These are phyloP conservation scores for Himalopsyche tibetana DNA, from an alignment of 2,888 invertebrate species.

Conservation along the genomic window DNA sequence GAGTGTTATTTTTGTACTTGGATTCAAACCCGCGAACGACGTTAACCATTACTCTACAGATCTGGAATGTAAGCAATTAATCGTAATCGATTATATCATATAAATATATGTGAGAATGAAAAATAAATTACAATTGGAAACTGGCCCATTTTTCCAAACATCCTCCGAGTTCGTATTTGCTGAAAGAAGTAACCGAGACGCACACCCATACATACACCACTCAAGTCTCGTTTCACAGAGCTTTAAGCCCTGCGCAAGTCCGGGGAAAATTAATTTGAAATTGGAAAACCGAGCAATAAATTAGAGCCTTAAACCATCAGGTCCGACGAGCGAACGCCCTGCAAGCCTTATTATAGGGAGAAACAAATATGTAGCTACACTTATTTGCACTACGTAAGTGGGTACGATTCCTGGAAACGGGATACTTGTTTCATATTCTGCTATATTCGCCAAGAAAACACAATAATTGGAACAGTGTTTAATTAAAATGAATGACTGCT, in stretches of 20 bases:
- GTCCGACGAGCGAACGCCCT: conserved; percentile 48
- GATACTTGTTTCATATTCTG: not conserved
- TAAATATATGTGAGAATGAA: not conserved
- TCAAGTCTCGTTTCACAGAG: conserved; percentile 39
- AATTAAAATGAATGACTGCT: no score
- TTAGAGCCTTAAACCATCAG: conserved; percentile 59
- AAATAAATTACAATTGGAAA: not conserved
- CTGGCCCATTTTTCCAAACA: not conserved
- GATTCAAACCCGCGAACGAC: no score
- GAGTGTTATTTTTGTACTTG: no score
- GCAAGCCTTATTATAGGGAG: conserved; percentile 34
- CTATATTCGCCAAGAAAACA: no score
- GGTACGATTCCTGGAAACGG: not conserved
- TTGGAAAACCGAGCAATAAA: conserved; percentile 63
- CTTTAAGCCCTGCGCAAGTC: conserved; percentile 46
- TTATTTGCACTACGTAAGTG: conserved; percentile 9
- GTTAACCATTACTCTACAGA: no score
- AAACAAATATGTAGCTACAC: conserved; percentile 36
- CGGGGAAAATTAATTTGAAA: conserved; percentile 63
- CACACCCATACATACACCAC: conserved; percentile 36
- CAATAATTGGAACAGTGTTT: no score
- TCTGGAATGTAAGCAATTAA: no score
- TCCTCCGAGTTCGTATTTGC: not conserved
- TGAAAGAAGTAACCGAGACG: not conserved
- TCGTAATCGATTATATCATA: no score